A percentile compares a stretch with the other conserved stretches of the same genome.
Conservation (phyloP, 2,797 vertebrate species). For the Gymnopithys bicolor region DNA sequence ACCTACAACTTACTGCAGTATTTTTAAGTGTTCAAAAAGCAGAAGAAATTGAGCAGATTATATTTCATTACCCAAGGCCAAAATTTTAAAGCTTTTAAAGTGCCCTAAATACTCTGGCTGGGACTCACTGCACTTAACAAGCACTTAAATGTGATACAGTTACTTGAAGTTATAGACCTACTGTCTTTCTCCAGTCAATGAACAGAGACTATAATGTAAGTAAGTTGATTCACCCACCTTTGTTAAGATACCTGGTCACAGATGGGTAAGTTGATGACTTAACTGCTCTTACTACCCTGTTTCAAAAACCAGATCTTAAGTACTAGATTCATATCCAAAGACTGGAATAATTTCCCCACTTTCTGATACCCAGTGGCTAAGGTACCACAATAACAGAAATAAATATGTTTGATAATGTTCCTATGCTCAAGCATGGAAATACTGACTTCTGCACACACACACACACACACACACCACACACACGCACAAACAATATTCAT, state of each 20-base stretch:
- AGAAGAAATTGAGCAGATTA: not conserved
- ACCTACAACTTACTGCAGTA: not conserved
- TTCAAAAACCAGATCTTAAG: not conserved
- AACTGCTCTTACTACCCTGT: not conserved
- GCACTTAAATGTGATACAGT: not conserved
- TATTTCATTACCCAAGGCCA: not conserved
- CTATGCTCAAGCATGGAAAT: not conserved
- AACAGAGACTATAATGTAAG: not conserved
- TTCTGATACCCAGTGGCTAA: not conserved
- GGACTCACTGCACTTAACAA: not conserved
- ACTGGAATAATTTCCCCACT: not conserved
- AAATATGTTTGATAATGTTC: not conserved
- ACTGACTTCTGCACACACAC: not conserved
- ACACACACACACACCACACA: too few species aligned
- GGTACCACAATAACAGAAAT: not conserved
- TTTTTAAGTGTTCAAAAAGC: not conserved
- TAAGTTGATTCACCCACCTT: not conserved
- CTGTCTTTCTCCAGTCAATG: not conserved
- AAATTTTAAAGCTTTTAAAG: constrained; percentile 8
- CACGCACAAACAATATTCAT: not conserved
- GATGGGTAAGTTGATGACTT: not conserved
- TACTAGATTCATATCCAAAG: not conserved
- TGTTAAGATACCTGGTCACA: not conserved
- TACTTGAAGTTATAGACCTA: not conserved
- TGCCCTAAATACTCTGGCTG: not conserved